Conservation (phyloP, 2,113 vertebrate genomes). For the Pangasianodon hypophthalmus region DNA sequence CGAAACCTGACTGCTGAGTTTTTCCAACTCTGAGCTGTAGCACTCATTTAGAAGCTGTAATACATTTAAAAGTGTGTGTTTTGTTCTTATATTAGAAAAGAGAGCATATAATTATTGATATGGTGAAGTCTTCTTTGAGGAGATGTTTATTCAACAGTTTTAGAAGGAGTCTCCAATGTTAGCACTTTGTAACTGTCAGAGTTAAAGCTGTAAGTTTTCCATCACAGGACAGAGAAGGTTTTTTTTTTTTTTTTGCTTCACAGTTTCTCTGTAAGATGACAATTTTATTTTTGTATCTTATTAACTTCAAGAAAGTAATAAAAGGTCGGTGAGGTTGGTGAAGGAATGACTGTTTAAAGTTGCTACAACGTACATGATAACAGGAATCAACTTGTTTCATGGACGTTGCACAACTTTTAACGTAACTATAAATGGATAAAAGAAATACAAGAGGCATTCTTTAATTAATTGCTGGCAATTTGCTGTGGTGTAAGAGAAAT, state of each 20-base stretch:
- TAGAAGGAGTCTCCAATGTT: neutral
- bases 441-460: neutral
- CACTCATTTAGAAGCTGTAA: neutral
- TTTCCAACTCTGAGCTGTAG: neutral
- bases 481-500: neutral
- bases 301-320: neutral
- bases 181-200: neutral
- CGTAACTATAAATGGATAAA: neutral
- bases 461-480: neutral
- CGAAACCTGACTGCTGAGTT: slow-evolving; percentile 10
- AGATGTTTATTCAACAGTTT: neutral
- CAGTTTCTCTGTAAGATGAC: neutral
- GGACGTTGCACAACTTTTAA: neutral
- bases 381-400: neutral
- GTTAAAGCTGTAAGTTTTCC: neutral
- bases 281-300: neutral
- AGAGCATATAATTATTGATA: neutral
- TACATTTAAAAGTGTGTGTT: neutral
- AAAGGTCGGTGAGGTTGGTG: neutral
- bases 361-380: neutral
- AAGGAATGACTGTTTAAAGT: neutral
- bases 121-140: neutral
- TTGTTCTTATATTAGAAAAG: neutral
- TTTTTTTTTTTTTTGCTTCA: no score
- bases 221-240: neutral